These are phyloP conservation scores for Coilia nasus DNA, from an alignment of 2,797 vertebrate genomes.

Conservation along the genomic window DNA sequence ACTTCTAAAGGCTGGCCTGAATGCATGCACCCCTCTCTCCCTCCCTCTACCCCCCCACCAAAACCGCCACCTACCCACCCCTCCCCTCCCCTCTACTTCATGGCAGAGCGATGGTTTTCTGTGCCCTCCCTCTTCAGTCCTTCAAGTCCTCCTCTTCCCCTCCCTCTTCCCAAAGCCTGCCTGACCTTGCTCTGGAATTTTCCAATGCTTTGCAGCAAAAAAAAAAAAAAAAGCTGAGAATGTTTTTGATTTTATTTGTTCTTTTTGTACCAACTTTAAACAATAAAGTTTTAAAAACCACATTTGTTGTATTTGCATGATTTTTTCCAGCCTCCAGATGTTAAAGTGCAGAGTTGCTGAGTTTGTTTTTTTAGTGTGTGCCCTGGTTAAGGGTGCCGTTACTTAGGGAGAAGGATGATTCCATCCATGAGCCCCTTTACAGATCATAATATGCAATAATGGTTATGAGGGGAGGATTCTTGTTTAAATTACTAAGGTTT, in stretches of 20 bases:
- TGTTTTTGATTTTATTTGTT: constrained; percentile 71
- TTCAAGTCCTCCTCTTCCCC: background rate
- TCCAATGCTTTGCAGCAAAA: constrained; percentile 59
- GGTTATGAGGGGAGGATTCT: no score
- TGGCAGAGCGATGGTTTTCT: constrained; percentile 12
- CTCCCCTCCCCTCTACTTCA: constrained; percentile 26
- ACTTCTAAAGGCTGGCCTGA: constrained; percentile 41
- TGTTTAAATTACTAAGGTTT: no score
- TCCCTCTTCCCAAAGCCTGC: background rate
- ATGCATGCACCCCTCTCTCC: constrained; percentile 31
- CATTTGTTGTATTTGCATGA: constrained; percentile 20
- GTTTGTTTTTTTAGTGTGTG: no score
- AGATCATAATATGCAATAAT: no score
- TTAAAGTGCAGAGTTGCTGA: no score
- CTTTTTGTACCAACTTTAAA: constrained; percentile 81
- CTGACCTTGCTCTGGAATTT: constrained; percentile 43
- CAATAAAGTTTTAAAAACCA: constrained; percentile 75
- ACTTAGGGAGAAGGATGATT: no score
- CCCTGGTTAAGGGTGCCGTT: no score
- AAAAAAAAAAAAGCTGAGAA: constrained; percentile 63
- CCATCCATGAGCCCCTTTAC: no score
- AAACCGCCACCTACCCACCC: constrained; percentile 1
- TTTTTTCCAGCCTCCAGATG: background rate
- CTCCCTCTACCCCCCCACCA: constrained; percentile 17
- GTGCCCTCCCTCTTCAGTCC: background rate